Conservation (phyloP, 2,797 vertebrate species). For the Microchirus variegatus region DNA sequence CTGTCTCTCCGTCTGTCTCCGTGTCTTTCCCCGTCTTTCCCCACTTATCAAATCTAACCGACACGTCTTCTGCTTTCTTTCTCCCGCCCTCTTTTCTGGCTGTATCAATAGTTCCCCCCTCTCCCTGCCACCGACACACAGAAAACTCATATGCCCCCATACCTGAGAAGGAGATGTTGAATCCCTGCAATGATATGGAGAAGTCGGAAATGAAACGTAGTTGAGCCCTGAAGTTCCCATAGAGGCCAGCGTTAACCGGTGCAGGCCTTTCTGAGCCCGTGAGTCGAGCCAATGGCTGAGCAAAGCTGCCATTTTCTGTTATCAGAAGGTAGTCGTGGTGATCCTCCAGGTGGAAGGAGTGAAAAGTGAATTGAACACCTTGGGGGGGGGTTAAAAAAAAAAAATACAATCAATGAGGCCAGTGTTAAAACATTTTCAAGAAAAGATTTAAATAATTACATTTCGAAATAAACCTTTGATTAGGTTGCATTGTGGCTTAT, state of each 20-base stretch:
- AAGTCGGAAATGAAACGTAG: slow-evolving; percentile 86
- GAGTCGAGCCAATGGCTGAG: slow-evolving; percentile 80
- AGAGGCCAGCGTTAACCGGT: slow-evolving; percentile 80
- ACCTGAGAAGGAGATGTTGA: slow-evolving; percentile 85
- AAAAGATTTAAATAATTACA: no score
- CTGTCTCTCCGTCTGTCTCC: slow-evolving; percentile 12
- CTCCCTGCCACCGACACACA: slow-evolving; percentile 22
- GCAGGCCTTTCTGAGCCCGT: slow-evolving; percentile 79
- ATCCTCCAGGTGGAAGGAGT: slow-evolving; percentile 84
- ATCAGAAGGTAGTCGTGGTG: slow-evolving; percentile 86
- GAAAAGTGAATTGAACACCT: slow-evolving; percentile 84
- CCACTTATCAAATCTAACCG: slow-evolving; percentile 23
- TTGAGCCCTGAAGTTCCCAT: slow-evolving; percentile 84
- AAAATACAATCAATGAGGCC: background rate
- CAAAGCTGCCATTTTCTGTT: slow-evolving; percentile 84
- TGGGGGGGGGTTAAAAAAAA: slow-evolving; percentile 39
- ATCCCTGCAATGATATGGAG: slow-evolving; percentile 84
- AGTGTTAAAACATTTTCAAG: no score
- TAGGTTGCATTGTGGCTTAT: no score
- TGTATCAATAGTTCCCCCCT: background rate
- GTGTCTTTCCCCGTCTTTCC: slow-evolving; percentile 12
- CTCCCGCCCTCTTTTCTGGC: slow-evolving; percentile 5
- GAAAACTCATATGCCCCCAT: slow-evolving; percentile 22
- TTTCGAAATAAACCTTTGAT: no score
- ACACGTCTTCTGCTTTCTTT: slow-evolving; percentile 16